Evolutionary conservation across 2,888 invertebrate species (phyloP).

Genomic region (Melanchra persicariae): DNA sequence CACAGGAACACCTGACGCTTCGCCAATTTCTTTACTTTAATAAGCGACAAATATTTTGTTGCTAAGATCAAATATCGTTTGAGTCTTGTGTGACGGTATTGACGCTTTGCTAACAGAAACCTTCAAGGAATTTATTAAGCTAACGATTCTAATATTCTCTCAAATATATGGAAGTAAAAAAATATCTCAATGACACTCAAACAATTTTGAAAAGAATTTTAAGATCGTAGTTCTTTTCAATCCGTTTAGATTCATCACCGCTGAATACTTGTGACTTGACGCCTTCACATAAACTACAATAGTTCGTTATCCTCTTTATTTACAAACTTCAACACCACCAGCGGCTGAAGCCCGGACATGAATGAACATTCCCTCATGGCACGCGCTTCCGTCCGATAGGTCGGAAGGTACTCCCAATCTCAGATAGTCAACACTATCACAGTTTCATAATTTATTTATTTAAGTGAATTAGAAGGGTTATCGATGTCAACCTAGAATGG

Average conservation of each 20-base stretch:
- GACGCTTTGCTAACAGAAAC: constrained; percentile 3
- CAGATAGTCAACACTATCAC: constrained; percentile 24
- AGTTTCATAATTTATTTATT: constrained; percentile 44
- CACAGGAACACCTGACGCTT: constrained; percentile 75
- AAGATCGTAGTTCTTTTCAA: neutral
- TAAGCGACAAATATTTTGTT: constrained; percentile 64
- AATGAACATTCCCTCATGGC: constrained; percentile 11
- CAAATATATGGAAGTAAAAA: neutral
- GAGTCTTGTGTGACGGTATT: constrained; percentile 53
- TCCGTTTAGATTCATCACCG: neutral
- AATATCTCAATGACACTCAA: neutral
- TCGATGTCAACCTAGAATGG: constrained; percentile 42
- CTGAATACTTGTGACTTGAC: constrained; percentile 17
- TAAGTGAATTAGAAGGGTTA: constrained; percentile 50
- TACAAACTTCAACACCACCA: constrained; percentile 2
- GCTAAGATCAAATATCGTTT: constrained; percentile 60
- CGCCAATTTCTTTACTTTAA: constrained; percentile 72
- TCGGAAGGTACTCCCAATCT: constrained; percentile 4
- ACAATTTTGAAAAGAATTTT: neutral
- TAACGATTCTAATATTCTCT: neutral
- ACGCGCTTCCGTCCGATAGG: neutral
- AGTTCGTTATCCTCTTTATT: constrained; percentile 36
- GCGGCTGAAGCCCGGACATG: constrained; percentile 4
- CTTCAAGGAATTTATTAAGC: neutral
- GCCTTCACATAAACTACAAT: constrained; percentile 21